These are phyloP conservation scores for Odiellus spinosus DNA, from an alignment of 2,888 invertebrate genomes.

Conservation along the genomic window DNA sequence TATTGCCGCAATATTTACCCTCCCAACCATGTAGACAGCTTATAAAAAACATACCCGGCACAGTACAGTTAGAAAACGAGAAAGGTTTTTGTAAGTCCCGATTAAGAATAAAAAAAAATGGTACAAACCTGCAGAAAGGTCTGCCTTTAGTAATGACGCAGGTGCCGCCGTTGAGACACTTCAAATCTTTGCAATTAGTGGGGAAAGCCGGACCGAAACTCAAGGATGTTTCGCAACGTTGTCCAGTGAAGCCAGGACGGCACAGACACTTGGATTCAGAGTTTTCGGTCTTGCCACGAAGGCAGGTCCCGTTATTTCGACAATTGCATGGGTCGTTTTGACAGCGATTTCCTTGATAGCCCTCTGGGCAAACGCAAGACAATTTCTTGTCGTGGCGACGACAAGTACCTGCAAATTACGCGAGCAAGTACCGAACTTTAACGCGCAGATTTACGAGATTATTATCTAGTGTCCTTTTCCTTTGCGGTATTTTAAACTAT, in stretches of 20 bases:
- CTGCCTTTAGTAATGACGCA: conserved; percentile 35
- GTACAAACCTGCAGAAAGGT: conserved; percentile 35
- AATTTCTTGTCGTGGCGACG: conserved; percentile 28
- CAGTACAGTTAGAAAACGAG: too few relatives aligned
- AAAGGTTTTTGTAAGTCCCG: too few relatives aligned
- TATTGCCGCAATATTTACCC: conserved; percentile 21
- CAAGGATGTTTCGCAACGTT: conserved; percentile 17
- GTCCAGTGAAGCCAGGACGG: conserved; percentile 29
- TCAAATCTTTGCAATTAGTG: conserved; percentile 13
- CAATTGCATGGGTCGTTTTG: conserved; percentile 39
- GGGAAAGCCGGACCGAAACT: neutral
- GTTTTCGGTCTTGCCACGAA: conserved; percentile 23
- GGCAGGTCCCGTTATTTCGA: conserved; percentile 33
- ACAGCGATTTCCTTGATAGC: conserved; percentile 36
- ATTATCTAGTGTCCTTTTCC: too few relatives aligned
- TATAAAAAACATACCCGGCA: too few relatives aligned
- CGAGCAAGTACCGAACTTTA: too few relatives aligned
- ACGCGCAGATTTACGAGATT: too few relatives aligned
- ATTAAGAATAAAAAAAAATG: too few relatives aligned
- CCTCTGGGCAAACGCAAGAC: conserved; percentile 34
- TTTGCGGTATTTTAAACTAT: too few relatives aligned
- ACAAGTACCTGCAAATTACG: conserved; percentile 21
- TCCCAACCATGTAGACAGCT: conserved; percentile 22
- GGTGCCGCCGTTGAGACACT: conserved; percentile 39
- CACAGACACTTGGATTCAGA: conserved; percentile 25